Percentiles rank a stretch among this genome's conserved stretches.
Conservation (phyloP, 2,888 invertebrate species). For the Campoletis raptor region DNA sequence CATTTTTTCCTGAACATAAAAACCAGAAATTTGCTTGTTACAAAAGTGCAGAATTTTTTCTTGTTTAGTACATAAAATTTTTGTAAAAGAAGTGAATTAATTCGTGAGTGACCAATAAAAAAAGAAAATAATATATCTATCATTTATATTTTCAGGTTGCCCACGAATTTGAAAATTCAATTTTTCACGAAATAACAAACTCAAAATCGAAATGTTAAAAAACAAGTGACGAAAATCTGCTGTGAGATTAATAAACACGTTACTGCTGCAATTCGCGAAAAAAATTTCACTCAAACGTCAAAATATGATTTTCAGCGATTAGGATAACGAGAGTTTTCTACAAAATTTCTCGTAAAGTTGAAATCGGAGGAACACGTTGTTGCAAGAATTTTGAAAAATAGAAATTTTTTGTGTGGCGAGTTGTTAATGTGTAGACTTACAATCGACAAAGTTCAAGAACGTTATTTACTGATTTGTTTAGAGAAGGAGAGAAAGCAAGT, state of each 20-base stretch:
- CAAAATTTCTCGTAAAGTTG: not conserved
- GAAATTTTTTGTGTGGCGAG: not conserved
- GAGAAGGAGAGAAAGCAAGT: not conserved
- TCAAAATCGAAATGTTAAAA: no score
- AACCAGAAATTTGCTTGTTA: not conserved
- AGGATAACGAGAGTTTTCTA: not conserved
- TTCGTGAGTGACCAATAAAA: not conserved
- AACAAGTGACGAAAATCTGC: not conserved
- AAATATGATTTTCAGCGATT: not conserved
- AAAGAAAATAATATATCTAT: not conserved
- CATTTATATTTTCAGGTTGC: not conserved
- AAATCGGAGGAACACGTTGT: not conserved
- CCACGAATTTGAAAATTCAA: not conserved
- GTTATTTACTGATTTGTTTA: not conserved
- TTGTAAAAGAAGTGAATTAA: not conserved
- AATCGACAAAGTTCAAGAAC: not conserved
- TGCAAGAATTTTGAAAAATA: not conserved
- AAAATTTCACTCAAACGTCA: not conserved
- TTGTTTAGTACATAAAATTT: not conserved
- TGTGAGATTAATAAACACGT: not conserved
- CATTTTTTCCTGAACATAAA: constrained; percentile 7
- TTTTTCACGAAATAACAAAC: not conserved
- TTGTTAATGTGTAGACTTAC: not conserved
- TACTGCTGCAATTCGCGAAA: not conserved
- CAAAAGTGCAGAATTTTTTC: not conserved